Conservation (phyloP, 2,888 invertebrate species). For the Cryptophagus acutangulus region DNA sequence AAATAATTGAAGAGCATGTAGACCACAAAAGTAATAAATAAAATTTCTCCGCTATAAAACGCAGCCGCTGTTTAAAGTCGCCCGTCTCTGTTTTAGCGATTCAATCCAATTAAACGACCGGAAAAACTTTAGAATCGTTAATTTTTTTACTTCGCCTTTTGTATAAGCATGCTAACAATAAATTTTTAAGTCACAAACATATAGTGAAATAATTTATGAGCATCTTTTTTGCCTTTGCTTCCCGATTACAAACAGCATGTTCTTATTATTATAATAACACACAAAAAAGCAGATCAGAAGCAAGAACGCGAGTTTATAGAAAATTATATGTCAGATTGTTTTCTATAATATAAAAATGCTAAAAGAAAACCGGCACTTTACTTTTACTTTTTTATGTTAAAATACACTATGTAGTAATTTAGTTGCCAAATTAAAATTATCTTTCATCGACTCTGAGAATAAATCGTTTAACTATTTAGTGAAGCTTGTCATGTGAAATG, state of each 20-base stretch:
- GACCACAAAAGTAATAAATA: conserved; percentile 33
- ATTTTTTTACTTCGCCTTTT: conserved; percentile 40
- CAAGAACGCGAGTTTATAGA: too few species aligned
- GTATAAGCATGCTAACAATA: conserved; percentile 41
- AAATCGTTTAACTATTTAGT: conserved; percentile 39
- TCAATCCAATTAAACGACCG: conserved; percentile 48
- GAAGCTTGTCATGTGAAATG: conserved; percentile 37
- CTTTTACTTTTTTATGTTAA: conserved; percentile 25
- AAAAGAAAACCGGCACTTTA: conserved; percentile 23
- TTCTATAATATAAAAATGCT: conserved; percentile 14
- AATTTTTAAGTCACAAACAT: conserved; percentile 46
- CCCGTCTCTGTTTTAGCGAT: conserved; percentile 41
- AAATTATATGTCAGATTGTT: too few species aligned
- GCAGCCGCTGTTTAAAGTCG: conserved; percentile 41
- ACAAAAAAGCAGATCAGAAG: too few species aligned
- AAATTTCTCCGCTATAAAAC: conserved; percentile 40
- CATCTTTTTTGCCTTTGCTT: neutral
- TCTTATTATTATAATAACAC: neutral
- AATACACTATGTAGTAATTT: conserved; percentile 23
- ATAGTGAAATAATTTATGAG: conserved; percentile 23
- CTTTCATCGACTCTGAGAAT: conserved; percentile 38
- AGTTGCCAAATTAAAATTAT: conserved; percentile 42
- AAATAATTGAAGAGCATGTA: conserved; percentile 29
- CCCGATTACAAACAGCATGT: neutral
- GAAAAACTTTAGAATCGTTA: conserved; percentile 47